Evolutionary conservation across 2,113 vertebrate species (phyloP).

Genomic region (Conger conger): DNA sequence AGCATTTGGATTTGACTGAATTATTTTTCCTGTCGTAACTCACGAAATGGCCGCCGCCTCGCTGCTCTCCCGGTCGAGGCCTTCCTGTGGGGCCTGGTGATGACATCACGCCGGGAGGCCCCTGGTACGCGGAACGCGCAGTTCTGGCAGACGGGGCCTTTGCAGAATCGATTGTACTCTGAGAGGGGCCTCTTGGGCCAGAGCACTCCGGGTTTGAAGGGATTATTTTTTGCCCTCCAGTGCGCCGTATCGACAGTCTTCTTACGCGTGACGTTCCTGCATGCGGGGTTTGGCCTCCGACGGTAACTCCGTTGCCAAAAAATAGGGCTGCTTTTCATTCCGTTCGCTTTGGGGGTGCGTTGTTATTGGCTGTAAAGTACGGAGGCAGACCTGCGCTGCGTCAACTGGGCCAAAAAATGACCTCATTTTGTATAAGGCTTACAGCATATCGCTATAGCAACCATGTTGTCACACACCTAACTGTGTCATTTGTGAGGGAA

Average conservation of each 20-base stretch:
- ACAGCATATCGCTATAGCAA: too few relatives aligned
- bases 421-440: background rate
- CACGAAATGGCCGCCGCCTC: background rate
- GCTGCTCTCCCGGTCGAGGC: background rate
- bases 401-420: background rate
- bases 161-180: background rate
- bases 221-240: background rate
- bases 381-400: background rate
- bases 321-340: background rate
- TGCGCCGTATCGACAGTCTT: background rate
- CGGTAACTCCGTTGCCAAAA: background rate
- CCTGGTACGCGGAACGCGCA: background rate
- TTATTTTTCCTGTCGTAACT: background rate
- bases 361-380: background rate
- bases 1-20: constrained; percentile 1
- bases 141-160: background rate
- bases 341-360: background rate
- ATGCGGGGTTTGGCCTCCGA: background rate
- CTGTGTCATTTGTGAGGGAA: background rate
- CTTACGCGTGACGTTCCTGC: background rate
- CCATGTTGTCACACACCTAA: background rate
- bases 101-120: background rate
- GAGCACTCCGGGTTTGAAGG: background rate
- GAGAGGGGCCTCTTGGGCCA: background rate
- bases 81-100: background rate